These are phyloP conservation scores for Apodemia duryi DNA, from an alignment of 2,888 invertebrate species.

Conservation along the genomic window DNA sequence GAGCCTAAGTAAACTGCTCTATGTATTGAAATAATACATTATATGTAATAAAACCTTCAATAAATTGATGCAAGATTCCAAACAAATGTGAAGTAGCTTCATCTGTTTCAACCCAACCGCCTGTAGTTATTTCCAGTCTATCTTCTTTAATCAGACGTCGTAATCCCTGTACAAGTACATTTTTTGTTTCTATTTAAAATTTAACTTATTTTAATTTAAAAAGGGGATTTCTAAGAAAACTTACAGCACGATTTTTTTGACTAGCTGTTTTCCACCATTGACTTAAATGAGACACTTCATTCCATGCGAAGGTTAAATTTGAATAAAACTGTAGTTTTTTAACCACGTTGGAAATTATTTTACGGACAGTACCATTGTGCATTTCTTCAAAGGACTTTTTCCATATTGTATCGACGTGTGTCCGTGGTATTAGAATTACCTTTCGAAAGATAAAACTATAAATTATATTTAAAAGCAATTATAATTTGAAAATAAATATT, in stretches of 20 bases:
- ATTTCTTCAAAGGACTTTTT: conserved; percentile 53
- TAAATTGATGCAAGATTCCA: conserved; percentile 92
- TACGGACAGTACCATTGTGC: conserved; percentile 50
- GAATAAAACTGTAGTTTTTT: conserved; percentile 64
- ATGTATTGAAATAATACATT: background rate
- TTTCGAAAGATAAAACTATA: conserved; percentile 30
- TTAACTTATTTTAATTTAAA: background rate
- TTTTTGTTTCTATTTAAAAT: background rate
- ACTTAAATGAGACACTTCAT: conserved; percentile 66
- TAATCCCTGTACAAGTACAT: conserved; percentile 70
- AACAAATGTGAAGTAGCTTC: conserved; percentile 93
- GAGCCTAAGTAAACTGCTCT: background rate
- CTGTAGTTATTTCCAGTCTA: conserved; percentile 93
- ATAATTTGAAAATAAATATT: too few species aligned
- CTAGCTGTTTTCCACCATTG: conserved; percentile 59
- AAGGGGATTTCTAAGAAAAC: conserved; percentile 18
- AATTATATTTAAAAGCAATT: too few species aligned
- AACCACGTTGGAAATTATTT: conserved; percentile 56
- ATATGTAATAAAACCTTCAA: conserved; percentile 82
- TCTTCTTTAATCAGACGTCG: conserved; percentile 87
- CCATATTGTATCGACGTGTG: conserved; percentile 60
- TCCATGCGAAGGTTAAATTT: conserved; percentile 64
- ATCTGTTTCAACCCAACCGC: conserved; percentile 97
- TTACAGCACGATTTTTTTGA: conserved; percentile 54
- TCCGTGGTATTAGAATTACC: conserved; percentile 61